A percentile compares a stretch with the other conserved stretches of the same genome.
Evolutionary conservation across 2,797 vertebrate genomes (phyloP).

Genomic region (Xenops minutus): DNA sequence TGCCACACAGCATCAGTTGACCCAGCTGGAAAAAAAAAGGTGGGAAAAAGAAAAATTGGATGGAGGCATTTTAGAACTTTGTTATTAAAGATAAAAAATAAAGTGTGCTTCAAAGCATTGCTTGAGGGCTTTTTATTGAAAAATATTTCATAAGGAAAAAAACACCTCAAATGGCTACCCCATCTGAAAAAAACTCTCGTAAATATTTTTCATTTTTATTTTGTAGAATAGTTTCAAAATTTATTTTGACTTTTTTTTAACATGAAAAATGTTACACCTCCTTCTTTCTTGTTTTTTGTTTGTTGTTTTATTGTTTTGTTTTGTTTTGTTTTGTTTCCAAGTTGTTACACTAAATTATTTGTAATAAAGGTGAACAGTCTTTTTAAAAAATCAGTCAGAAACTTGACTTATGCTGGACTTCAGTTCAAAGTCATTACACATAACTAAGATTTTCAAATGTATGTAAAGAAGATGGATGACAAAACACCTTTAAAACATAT

Average conservation of each 20-base stretch:
- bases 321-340: background rate
- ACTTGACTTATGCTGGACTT: background rate
- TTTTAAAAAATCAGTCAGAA: background rate
- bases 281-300: background rate
- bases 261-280: fast-evolving
- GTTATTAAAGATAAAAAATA: background rate
- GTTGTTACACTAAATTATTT: background rate
- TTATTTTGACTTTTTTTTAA: background rate
- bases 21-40: background rate
- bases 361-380: background rate
- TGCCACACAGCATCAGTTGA: background rate
- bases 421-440: background rate
- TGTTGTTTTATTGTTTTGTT: background rate
- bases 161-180: fast-evolving
- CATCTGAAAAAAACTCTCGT: background rate
- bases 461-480: background rate
- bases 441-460: background rate
- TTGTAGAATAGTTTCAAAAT: background rate
- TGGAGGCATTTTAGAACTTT: background rate
- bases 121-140: background rate
- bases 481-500: background rate
- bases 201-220: background rate
- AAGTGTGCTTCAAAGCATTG: background rate
- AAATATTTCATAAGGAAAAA: background rate
- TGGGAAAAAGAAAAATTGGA: background rate